A percentile compares a stretch with the other conserved stretches of the same genome.
phyloP scores from a whole-genome alignment of 1,140 invertebrate species.

The Octopus bimaculoides region DNA sequence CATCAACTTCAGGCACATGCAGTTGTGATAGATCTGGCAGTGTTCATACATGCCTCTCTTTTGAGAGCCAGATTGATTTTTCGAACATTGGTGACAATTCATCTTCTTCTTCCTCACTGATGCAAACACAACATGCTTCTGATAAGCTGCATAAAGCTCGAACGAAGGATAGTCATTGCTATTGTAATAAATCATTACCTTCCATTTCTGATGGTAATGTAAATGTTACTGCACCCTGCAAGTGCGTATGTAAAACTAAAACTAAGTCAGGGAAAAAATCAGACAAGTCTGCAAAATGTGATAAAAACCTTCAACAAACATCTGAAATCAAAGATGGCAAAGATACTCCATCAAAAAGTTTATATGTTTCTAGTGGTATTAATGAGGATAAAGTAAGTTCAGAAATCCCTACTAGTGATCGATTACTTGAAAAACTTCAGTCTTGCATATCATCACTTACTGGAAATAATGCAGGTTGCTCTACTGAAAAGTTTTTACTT shows the following conservation, averaged over 20 bases:
- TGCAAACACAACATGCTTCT: not conserved
- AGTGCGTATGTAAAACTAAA: not conserved
- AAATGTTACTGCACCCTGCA: not conserved
- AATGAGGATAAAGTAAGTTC: not conserved
- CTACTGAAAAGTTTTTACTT: not conserved
- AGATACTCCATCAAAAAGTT: not conserved
- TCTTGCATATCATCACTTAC: not conserved
- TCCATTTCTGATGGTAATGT: not conserved
- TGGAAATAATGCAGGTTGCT: not conserved
- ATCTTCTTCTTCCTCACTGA: not conserved
- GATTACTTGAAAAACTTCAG: not conserved
- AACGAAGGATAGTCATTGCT: too few relatives aligned
- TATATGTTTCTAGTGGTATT: not conserved
- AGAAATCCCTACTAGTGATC: not conserved
- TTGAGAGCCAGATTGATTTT: conserved; percentile 13
- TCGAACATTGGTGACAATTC: not conserved
- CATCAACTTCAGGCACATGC: not conserved
- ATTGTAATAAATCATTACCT: too few relatives aligned
- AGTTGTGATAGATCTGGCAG: conserved; percentile 3
- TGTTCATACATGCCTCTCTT: conserved; percentile 11
- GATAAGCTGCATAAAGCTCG: too few relatives aligned
- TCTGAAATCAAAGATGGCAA: not conserved
- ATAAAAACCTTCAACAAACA: conserved; percentile 4
- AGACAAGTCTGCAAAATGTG: conserved; percentile 6
- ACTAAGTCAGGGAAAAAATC: not conserved